Evolutionary conservation across 2,113 vertebrate genomes (phyloP), one percentile per base, ranked within the genome.

Genomic region (Grantiella picta): DNA sequence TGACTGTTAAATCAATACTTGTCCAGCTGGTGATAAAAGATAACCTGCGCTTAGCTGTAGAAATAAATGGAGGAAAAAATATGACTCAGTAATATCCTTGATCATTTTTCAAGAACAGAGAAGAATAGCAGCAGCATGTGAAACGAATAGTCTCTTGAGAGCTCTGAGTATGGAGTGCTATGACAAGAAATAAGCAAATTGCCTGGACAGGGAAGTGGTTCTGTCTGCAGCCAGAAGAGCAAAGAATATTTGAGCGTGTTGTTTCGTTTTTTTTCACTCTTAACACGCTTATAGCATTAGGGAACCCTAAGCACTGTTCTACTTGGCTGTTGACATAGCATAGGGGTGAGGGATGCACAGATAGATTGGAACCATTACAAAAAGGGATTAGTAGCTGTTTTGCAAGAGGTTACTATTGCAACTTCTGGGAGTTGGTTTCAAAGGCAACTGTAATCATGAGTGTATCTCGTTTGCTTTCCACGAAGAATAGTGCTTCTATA

Each of bases 351-450:
- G 49, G 82, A 86, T 86, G 64, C 56, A 52, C 38, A 47, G 69
- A 20, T 11, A 52, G 42, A 33, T 83, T 90, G 71, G 75, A 81
- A 71, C 5, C 1, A 59, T 92, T 93, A 52, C 64, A 56, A 44
- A 50, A 80, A 73, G 40, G 56, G 91, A 90, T 94, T 90, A 80
- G 71, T 73, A 77, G 44, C 56, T 63, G 11, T 90, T 94, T 89
- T 89, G 82, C 61, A 90, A 75, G 65, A 80, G 92, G 45, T 85
- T 92, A 29, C 52, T 87, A 35, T 65, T 92, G 71, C 59, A 77
- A 0, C 56, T 82, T 88, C 49, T 89, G 40, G 82, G 88, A 93
- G 47, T 52, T 89, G 28, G 35, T 96, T 96, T 96, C 60, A 95
- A 90, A 88, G 72, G 36, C 75, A 66, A 0, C 56, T 90, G 44